Evolutionary conservation across 2,888 invertebrate genomes (phyloP), one percentile per base, ranked within the genome.

Genomic region (Nymphalis c-album): DNA sequence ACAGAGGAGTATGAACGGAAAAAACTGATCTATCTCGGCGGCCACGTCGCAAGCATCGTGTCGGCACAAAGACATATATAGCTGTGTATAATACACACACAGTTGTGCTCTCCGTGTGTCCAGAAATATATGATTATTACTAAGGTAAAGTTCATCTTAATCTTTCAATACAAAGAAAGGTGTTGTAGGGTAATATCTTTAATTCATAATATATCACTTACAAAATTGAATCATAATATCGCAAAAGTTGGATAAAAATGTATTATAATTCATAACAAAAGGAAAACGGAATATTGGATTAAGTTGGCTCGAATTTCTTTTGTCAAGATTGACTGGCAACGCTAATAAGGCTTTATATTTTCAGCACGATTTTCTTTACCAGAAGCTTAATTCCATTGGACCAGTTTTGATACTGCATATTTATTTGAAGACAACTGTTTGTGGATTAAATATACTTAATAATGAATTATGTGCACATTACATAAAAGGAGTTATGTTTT

Each of bases 261-360:
- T 63, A 8, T 46, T 13, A 55, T 47, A 45, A 51, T 53, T 35
- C 45, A 10, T 58, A 69, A 60, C 50, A 63, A 66, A 60, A 50
- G 48, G 47, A 46, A 66, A 63, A 60, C 46, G 55, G 47, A 50
- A 60, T 63, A 66, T 63, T 66, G 66, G 47, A 60, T 66, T 55
- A 63, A 40, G 57, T 58, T 63, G 18, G 22, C 63, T 26, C 50
- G 60, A 63, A 66, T 63, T 68, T 60, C 55, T 48, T 67, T 64
- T 60, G 59, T 60, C 53, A 68, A 60, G 57, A 57, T 53, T 16
- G 31, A 58, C 53, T 55, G 50, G 46, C 51, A 62, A 47, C 20
- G 53, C 63, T 65, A 60, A 65, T 68, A 60, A 60, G 61, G 61
- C 60, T 64, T 67, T 60, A 57, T 63, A 63, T 60, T 63, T 64